Base-by-base conservation (phyloP, 2,888 invertebrate genomes). In the Endomychus coccineus region DNA sequence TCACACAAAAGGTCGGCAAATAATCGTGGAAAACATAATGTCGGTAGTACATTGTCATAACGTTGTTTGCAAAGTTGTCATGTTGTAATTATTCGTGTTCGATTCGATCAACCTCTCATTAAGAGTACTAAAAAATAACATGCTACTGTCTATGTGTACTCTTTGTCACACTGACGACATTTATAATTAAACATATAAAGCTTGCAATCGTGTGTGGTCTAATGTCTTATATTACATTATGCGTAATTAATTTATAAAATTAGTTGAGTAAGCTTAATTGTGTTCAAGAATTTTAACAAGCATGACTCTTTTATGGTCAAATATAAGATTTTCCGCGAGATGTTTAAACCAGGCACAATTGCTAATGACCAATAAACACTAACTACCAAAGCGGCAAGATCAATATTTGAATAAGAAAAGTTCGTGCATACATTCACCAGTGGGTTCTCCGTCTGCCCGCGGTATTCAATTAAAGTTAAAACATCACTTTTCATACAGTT, bases 371-470 rank as follows among this genome's bases (percentile, higher is more conserved):
- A n/a, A n/a, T n/a, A n/a, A n/a, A n/a, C n/a, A n/a, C n/a, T n/a
- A n/a, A n/a, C n/a, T n/a, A n/a, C n/a, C n/a, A n/a, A n/a, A n/a
- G n/a, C n/a, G n/a, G n/a, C n/a, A n/a, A n/a, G n/a, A n/a, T n/a
- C n/a, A n/a, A n/a, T n/a, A n/a, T n/a, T n/a, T n/a, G n/a, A n/a
- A n/a, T n/a, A n/a, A 27, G 24, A 35, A 30, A 46, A 38, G 36
- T 11, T 36, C 52, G 54, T 56, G 52, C 52, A 54, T 38, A 55
- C 54, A 59, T 52, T 53, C 54, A 55, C 51, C 50, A 54, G 40
- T 46, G 56, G 61, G 57, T 55, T 49, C 56, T 56, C 56, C 61
- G 61, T 61, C 46, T 60, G 60, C 52, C 60, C 59, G 56, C 61
- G 60, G 61, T 62, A 62, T 62, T 62, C 62, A 51, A 34, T 38